Base-by-base conservation (phyloP, 2,888 invertebrate species). In the Zygothrica quintamaculata region DNA sequence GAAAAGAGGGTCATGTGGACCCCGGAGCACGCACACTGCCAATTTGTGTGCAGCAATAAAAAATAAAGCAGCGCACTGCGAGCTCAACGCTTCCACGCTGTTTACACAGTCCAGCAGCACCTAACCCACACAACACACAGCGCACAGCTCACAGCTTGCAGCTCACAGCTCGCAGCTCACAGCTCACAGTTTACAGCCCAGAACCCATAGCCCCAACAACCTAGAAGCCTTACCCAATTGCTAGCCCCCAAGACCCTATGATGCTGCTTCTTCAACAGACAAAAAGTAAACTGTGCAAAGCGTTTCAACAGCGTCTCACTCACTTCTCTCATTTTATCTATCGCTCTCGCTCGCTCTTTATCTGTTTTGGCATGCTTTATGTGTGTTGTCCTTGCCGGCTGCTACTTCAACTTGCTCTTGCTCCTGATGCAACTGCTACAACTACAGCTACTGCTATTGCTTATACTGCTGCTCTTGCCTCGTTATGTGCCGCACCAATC, bases 301-400 rank as follows among this genome's bases (percentile, higher is more conserved):
- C 52, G 48, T 67, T 65, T 50, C 29, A 6, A 29, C 64, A 55
- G 55, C 48, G 44, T 65, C 58, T 29, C 36, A 7, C 18, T 5
- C 44, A 40, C 25, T 25, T 31, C 18, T 7, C 36, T 13, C 50
- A 7, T 6, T 25, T 6, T 4, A 18, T 5, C 1, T 40, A 44
- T 15, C 33, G 3, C n/a, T 36, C 37, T 36, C 26, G 12, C 12
- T 7, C 31, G 7, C 29, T 7, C 34, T 36, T 29, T 34, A n/a
- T 44, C 51, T 29, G 13, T 52, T 44, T 29, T 16, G 40, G 62
- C 42, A 66, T 84, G 84, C 71, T 80, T 80, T 80, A 80, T 80
- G 76, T 80, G 76, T 56, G 73, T 76, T 84, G 86, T 84, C 86
- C 80, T 86, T 86, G 86, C 79, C 73, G 74, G 53, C 71, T 77